phyloP scores from a whole-genome alignment of 1,140 invertebrate species.

The Homalodisca vitripennis region DNA sequence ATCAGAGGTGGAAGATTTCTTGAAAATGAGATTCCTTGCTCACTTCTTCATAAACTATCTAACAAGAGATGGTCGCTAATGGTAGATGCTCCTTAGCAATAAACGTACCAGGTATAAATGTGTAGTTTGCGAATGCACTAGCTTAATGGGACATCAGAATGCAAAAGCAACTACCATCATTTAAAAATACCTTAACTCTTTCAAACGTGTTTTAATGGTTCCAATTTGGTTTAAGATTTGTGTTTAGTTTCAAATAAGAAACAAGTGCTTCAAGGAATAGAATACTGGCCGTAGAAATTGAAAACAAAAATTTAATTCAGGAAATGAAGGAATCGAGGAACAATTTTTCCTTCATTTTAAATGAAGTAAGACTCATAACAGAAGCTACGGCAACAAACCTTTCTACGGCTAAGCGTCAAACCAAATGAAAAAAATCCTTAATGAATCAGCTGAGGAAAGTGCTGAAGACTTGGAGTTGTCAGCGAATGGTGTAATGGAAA shows the following conservation, averaged over 20 bases:
- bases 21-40: not conserved
- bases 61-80: not conserved
- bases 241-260: not conserved
- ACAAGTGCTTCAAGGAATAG: conserved; percentile 1
- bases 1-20: not conserved
- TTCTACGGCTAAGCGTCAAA: no score
- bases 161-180: not conserved
- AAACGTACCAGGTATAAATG: not conserved
- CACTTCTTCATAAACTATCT: not conserved
- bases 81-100: not conserved
- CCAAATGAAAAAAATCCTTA: no score
- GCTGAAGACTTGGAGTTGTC: no score
- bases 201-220: conserved; percentile 1
- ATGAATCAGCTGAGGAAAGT: no score
- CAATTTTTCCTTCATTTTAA: not conserved
- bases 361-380: conserved; percentile 1
- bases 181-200: not conserved
- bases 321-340: conserved; percentile 13
- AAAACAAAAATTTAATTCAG: conserved; percentile 1
- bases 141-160: not conserved
- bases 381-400: not conserved
- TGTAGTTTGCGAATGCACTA: not conserved
- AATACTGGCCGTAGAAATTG: conserved; percentile 5
- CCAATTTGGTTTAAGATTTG: not conserved
- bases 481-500: no score